Conservation (phyloP, 2,113 vertebrate species). For the Sula dactylatra region DNA sequence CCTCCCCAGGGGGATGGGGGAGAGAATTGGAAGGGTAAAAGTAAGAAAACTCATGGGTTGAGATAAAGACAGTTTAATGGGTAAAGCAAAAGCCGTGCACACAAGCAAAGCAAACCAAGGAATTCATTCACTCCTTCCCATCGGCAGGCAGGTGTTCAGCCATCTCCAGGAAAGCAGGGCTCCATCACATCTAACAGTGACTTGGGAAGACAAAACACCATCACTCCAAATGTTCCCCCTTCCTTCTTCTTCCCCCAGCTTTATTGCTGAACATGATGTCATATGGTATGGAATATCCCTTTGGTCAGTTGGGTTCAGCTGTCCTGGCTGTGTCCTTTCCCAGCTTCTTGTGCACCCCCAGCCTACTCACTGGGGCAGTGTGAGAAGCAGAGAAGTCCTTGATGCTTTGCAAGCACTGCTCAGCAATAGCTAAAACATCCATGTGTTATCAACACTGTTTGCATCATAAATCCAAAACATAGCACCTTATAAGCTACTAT, state of each 20-base stretch:
- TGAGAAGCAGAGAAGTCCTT: neutral
- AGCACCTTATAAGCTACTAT: neutral
- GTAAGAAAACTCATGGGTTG: neutral
- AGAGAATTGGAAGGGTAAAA: neutral
- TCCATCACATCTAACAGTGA: neutral
- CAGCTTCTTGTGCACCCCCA: neutral
- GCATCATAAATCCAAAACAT: neutral
- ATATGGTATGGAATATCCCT: neutral
- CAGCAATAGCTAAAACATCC: neutral
- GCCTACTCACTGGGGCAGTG: fast-evolving
- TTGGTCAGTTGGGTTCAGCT: neutral
- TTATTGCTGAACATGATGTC: neutral
- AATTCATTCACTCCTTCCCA: neutral
- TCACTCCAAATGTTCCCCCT: neutral
- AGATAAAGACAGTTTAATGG: neutral
- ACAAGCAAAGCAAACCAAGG: neutral
- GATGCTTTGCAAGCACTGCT: neutral
- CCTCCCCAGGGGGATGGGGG: neutral
- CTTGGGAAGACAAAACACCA: neutral
- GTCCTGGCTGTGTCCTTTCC: neutral
- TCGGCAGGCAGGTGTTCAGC: too few species aligned
- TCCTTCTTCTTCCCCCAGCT: neutral
- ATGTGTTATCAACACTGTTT: neutral
- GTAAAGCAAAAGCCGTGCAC: neutral
- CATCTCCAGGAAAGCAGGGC: neutral